These are phyloP conservation scores for Hypanus sabinus DNA, from an alignment of 2,113 vertebrate genomes.

Conservation along the genomic window DNA sequence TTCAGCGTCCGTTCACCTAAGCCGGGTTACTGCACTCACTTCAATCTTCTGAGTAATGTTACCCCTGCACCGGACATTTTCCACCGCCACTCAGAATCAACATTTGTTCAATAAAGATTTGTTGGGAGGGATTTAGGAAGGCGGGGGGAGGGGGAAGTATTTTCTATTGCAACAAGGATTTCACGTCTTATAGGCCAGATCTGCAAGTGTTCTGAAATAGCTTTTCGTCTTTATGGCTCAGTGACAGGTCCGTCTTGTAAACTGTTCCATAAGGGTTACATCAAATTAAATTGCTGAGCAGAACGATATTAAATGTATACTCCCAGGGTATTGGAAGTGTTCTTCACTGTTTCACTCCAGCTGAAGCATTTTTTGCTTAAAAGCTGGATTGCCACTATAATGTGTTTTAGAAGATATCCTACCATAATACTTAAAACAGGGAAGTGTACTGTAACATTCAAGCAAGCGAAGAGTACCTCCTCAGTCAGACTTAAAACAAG, in stretches of 20 bases:
- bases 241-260: constrained; percentile 16
- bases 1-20: not conserved
- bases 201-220: constrained; percentile 8
- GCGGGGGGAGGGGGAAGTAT: not conserved
- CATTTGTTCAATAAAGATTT: constrained; percentile 15
- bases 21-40: not conserved
- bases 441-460: not conserved
- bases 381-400: not conserved
- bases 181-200: not conserved
- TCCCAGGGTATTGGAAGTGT: not conserved
- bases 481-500: not conserved
- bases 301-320: constrained; percentile 14
- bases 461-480: not conserved
- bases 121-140: not conserved
- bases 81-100: not conserved
- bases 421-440: not conserved
- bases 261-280: constrained; percentile 25
- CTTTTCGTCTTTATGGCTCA: not conserved
- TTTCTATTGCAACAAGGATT: not conserved
- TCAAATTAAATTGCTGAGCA: constrained; percentile 8
- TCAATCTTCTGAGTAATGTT: not conserved
- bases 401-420: not conserved
- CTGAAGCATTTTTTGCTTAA: not conserved
- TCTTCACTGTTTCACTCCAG: not conserved
- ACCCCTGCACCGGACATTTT: not conserved